Evolutionary conservation across 2,888 invertebrate genomes (phyloP).

Genomic region (Hipparchia sbordonii): DNA sequence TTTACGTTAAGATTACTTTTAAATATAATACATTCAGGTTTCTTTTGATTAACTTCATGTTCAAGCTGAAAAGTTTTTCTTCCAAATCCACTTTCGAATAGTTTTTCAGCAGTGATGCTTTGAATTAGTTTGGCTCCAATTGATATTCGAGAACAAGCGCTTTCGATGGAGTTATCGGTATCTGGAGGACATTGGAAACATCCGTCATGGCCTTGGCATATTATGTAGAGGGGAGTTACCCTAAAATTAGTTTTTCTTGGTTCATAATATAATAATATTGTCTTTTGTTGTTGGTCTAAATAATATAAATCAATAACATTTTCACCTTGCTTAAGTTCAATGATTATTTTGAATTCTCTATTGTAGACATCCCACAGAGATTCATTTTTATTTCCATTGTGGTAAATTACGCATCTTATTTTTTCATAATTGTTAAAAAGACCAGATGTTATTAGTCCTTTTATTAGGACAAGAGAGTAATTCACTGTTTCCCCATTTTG

Average conservation of each 20-base stretch:
- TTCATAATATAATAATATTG: slow-evolving; percentile 80
- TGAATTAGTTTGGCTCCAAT: slow-evolving; percentile 92
- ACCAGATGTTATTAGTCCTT: slow-evolving; percentile 81
- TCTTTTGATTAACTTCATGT: slow-evolving; percentile 81
- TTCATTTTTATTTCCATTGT: slow-evolving; percentile 63
- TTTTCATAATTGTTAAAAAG: slow-evolving; percentile 70
- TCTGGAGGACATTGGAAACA: slow-evolving; percentile 87
- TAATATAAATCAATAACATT: slow-evolving; percentile 85
- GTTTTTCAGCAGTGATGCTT: slow-evolving; percentile 92
- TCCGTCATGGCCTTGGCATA: slow-evolving; percentile 91
- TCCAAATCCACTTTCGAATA: slow-evolving; percentile 89
- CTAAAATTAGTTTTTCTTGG: slow-evolving; percentile 83
- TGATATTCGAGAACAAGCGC: slow-evolving; percentile 89
- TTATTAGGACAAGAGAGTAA: slow-evolving; percentile 84
- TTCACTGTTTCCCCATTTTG: slow-evolving; percentile 83
- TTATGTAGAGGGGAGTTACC: slow-evolving; percentile 91
- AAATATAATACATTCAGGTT: slow-evolving; percentile 88
- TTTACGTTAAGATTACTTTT: slow-evolving; percentile 87
- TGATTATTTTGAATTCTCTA: slow-evolving; percentile 87
- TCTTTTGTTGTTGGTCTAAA: slow-evolving; percentile 68
- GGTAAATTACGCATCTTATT: slow-evolving; percentile 68
- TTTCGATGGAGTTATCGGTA: slow-evolving; percentile 85
- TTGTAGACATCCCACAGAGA: slow-evolving; percentile 85
- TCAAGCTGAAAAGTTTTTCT: slow-evolving; percentile 92
- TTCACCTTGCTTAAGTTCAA: slow-evolving; percentile 84